Evolutionary conservation across 2,113 vertebrate species (phyloP), one percentile per base, ranked within the genome.

Genomic region (Fregetta grallaria): DNA sequence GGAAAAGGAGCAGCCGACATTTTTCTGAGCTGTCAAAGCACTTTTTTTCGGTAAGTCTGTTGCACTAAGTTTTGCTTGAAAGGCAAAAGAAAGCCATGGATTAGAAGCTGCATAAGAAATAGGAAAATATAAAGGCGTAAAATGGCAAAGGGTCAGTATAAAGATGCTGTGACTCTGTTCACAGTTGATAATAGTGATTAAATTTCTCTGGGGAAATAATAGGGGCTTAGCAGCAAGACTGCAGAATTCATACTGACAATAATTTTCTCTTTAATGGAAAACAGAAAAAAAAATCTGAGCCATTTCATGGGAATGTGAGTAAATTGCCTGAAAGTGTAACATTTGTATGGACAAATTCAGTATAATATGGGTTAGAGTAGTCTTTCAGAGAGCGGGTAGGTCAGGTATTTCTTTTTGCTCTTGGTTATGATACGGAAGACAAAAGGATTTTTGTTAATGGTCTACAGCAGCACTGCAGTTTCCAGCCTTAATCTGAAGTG

Each of bases 281-380:
- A 29, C 25, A 36, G 50, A 40, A 45, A 55, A 44, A 55, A 36
- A 52, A 45, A 10, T 3, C 4, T 3, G 55, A 84, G 55, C 7
- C 1, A 2, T 27, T 38, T 26, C 7, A 3, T 10, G 38, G 65
- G 55, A 44, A 29, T 20, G 9, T 7, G 38, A 42, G 62, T 13
- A 44, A 68, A 73, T 2, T 34, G 73, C 21, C 21, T 55, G 52
- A 25, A 40, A 0, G 0, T 20, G 27, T 22, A 53, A 25, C 11
- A 3, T 27, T 38, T 6, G 42, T 34, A 18, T 26, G 22, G 56
- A 21, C 25, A 50, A 20, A 53, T 38, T 38, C 9, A 12, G 49
- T 21, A 1, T 3, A 12, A 45, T 15, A 2, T 0, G 17, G 44
- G 47, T 34, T 23, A 42, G 73, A 74, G 30, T 1, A 26, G 30